phyloP scores from a whole-genome alignment of 2,888 invertebrate species.

The Machimus atricapillus region DNA sequence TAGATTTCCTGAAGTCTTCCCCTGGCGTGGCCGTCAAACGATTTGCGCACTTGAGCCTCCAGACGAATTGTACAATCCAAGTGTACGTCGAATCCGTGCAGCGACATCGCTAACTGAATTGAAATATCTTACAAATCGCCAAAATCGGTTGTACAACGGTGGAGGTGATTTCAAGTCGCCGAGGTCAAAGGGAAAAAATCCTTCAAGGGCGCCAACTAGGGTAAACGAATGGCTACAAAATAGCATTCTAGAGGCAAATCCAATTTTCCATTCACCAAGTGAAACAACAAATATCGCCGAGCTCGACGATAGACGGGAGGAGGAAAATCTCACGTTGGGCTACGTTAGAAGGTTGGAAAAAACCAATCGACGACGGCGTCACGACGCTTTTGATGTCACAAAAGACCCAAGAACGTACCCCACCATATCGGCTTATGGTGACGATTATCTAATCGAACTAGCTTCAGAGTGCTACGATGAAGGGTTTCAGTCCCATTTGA shows the following conservation, averaged over 20 bases:
- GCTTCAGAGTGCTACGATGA: slow-evolving; percentile 59
- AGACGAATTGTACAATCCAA: slow-evolving; percentile 53
- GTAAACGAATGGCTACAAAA: not conserved
- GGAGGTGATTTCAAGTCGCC: not conserved
- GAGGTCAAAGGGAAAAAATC: not conserved
- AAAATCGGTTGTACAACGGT: slow-evolving; percentile 33
- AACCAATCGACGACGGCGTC: not conserved
- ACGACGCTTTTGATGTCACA: not conserved
- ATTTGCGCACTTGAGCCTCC: slow-evolving; percentile 52
- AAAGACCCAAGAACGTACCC: not conserved
- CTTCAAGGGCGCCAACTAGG: not conserved
- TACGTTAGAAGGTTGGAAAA: not conserved
- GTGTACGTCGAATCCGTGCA: slow-evolving; percentile 54
- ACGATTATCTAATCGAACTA: slow-evolving; percentile 51
- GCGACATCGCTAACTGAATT: slow-evolving; percentile 52
- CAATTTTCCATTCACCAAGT: not conserved
- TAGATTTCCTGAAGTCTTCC: slow-evolving; percentile 48
- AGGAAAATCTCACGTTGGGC: not conserved
- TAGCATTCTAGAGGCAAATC: slow-evolving; percentile 2
- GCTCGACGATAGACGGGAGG: not conserved
- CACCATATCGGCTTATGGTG: not conserved
- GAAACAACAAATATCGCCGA: slow-evolving; percentile 3
- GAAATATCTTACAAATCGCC: slow-evolving; percentile 51
- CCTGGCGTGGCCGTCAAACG: slow-evolving; percentile 49
- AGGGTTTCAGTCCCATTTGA: slow-evolving; percentile 57